A percentile compares a stretch with the other conserved stretches of the same genome.
Evolutionary conservation across 2,888 invertebrate genomes (phyloP).

Genomic region (Lysandra bellargus): DNA sequence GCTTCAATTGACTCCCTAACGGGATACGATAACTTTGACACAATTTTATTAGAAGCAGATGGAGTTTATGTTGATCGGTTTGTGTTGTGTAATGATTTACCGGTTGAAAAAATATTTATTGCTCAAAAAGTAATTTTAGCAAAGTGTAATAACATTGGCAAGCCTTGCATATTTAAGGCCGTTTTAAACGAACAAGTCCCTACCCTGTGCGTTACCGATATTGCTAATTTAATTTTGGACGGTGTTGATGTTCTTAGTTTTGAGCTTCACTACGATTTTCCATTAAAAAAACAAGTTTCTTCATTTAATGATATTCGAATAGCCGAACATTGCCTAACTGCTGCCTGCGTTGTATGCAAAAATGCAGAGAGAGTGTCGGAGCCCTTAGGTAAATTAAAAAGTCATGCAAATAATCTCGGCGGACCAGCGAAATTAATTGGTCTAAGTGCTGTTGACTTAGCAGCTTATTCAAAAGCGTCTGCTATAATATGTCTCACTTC

Average conservation of each 20-base stretch:
- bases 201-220: constrained; percentile 88
- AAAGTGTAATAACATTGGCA: constrained; percentile 90
- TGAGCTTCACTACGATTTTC: constrained; percentile 80
- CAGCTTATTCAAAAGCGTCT: constrained; percentile 61
- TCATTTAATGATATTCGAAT: constrained; percentile 61
- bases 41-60: constrained; percentile 88
- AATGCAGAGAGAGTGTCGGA: constrained; percentile 93
- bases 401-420: constrained; percentile 79
- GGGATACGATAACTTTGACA: constrained; percentile 81
- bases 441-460: constrained; percentile 65
- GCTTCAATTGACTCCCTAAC: constrained; percentile 63
- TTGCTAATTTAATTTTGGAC: constrained; percentile 95
- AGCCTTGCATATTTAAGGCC: constrained; percentile 94
- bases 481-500: constrained; percentile 89
- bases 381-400: constrained; percentile 88
- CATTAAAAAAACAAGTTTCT: constrained; percentile 59
- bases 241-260: constrained; percentile 93
- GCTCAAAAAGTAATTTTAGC: constrained; percentile 93
- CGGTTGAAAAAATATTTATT: constrained; percentile 92
- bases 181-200: constrained; percentile 91
- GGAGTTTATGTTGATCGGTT: constrained; percentile 94
- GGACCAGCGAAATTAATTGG: constrained; percentile 78
- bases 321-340: constrained; percentile 85
- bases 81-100: constrained; percentile 91
- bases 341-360: constrained; percentile 87